These are phyloP conservation scores for Oreortyx pictus DNA, from an alignment of 2,797 vertebrate species.

Conservation along the genomic window DNA sequence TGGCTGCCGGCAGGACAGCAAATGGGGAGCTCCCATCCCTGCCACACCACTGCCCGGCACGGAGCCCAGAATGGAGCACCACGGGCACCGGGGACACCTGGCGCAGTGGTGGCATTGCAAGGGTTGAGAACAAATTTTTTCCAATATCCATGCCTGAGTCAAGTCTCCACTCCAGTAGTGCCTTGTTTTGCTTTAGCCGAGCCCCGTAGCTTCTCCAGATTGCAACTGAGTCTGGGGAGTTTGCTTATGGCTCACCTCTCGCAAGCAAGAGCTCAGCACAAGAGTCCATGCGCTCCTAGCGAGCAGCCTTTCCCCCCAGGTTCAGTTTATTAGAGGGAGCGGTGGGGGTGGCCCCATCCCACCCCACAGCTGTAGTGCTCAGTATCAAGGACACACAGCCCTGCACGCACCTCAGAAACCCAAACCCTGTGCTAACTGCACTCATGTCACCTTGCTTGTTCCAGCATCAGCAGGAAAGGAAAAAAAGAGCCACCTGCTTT, in stretches of 20 bases:
- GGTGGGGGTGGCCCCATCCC: background rate
- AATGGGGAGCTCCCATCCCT: background rate
- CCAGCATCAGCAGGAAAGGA: background rate
- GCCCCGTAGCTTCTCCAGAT: background rate
- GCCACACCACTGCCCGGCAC: background rate
- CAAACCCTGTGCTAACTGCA: background rate
- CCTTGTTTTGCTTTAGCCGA: fast-evolving
- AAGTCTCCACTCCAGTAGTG: background rate
- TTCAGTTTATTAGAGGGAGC: fast-evolving
- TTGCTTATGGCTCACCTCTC: background rate
- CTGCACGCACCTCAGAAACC: background rate
- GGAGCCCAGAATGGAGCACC: background rate
- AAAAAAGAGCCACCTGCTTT: background rate
- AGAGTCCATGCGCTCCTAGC: background rate
- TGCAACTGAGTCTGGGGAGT: background rate
- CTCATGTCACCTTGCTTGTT: background rate
- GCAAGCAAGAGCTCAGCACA: background rate
- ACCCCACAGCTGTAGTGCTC: background rate
- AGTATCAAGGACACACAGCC: fast-evolving
- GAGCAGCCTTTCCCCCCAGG: background rate
- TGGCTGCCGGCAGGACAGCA: conserved; percentile 21
- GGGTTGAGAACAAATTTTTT: background rate
- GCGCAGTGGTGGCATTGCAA: background rate
- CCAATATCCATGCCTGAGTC: background rate
- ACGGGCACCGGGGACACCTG: background rate